These are phyloP conservation scores for Anolis apletophallus DNA, from an alignment of 2,797 vertebrate species.

Conservation along the genomic window DNA sequence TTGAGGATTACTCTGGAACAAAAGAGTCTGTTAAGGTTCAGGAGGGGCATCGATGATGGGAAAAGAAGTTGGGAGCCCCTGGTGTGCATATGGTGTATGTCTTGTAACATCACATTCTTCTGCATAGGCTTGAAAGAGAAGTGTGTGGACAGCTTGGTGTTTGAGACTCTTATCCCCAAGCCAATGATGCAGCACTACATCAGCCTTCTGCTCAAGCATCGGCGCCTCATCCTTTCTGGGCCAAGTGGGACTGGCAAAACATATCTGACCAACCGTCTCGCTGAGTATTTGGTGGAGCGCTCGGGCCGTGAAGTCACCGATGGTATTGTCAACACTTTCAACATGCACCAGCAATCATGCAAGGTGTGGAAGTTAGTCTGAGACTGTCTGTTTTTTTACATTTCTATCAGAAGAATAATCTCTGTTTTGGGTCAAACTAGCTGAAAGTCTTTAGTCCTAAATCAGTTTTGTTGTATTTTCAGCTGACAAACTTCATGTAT, in stretches of 20 bases:
- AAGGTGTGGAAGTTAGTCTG: constrained; percentile 80
- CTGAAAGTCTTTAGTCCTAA: neutral
- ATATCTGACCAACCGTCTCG: constrained; percentile 91
- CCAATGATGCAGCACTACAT: constrained; percentile 98
- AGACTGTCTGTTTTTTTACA: neutral
- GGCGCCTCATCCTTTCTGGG: constrained; percentile 92
- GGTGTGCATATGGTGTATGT: too few species aligned
- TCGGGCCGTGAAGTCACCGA: constrained; percentile 83
- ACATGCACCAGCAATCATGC: constrained; percentile 95
- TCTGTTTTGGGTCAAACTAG: neutral
- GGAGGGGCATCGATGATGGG: neutral
- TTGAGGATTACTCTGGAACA: neutral
- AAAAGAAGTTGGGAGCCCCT: neutral
- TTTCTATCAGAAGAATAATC: neutral
- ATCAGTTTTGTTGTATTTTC: neutral
- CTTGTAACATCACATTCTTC: neutral
- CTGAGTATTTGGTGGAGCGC: constrained; percentile 92
- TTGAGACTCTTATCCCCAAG: constrained; percentile 94
- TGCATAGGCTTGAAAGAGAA: constrained; percentile 90
- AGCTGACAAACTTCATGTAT: neutral
- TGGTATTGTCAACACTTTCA: constrained; percentile 89
- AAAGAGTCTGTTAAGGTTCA: neutral
- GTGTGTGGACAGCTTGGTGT: constrained; percentile 93
- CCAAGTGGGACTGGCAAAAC: constrained; percentile 96
- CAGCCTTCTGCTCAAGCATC: constrained; percentile 92